Evolutionary conservation across 2,113 vertebrate species (phyloP).

Genomic region (Coreoperca whiteheadi): DNA sequence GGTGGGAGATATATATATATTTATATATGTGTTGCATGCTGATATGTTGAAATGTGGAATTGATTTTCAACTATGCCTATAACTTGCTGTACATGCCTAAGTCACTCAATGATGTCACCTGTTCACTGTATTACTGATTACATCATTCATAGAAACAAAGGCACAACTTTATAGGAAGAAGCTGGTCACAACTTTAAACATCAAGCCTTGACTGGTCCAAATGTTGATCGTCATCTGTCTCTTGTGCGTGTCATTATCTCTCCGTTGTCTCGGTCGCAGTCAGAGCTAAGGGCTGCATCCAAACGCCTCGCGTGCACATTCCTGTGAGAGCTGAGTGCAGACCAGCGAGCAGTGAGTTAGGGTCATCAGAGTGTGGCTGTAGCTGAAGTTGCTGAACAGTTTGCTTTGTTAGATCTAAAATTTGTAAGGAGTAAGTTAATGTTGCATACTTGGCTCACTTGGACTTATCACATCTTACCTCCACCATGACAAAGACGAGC

Average conservation of each 20-base stretch:
- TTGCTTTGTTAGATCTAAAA: not conserved
- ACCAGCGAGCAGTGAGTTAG: too few relatives aligned
- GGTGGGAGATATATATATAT: not conserved
- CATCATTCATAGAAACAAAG: not conserved
- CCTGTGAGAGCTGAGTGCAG: not conserved
- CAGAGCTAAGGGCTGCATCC: not conserved
- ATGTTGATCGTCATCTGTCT: not conserved
- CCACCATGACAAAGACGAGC: conserved; percentile 34
- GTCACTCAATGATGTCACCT: not conserved
- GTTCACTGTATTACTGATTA: not conserved
- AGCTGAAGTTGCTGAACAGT: not conserved
- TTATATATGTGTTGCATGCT: not conserved
- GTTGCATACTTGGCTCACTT: not conserved
- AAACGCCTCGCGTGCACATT: not conserved
- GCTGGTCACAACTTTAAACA: not conserved
- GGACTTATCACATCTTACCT: conserved; percentile 44
- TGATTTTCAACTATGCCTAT: not conserved
- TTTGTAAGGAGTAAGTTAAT: not conserved
- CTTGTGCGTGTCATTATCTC: not conserved
- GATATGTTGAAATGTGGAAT: not conserved
- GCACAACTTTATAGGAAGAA: not conserved
- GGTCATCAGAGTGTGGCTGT: not conserved
- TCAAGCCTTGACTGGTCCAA: not conserved
- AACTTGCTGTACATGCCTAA: not conserved
- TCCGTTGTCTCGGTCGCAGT: not conserved